These are phyloP conservation scores for Ginglymostoma cirratum DNA, from an alignment of 2,113 vertebrate species.

Conservation along the genomic window DNA sequence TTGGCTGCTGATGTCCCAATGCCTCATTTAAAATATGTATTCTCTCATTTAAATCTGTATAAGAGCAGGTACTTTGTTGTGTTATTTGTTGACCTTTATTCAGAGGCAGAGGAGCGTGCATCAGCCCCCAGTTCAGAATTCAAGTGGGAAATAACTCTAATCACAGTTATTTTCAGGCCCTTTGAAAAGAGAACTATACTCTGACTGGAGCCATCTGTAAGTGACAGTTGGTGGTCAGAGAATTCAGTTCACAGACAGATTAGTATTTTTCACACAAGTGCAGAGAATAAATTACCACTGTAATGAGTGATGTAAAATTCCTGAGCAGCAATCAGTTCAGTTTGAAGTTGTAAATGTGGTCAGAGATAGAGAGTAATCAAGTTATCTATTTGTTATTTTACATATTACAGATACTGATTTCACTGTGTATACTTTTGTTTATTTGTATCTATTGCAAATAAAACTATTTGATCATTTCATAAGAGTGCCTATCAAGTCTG, in stretches of 20 bases:
- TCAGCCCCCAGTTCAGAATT: too few species aligned
- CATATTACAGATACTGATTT: not conserved
- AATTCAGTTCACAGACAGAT: not conserved
- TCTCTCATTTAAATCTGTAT: not conserved
- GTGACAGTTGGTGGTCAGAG: not conserved
- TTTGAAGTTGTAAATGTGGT: not conserved
- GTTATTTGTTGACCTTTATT: not conserved
- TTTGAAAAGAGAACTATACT: not conserved
- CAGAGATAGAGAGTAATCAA: not conserved
- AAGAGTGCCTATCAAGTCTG: not conserved
- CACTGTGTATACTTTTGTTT: not conserved
- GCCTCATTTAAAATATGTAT: not conserved
- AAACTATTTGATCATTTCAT: not conserved
- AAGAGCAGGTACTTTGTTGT: not conserved
- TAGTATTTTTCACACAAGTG: too few species aligned
- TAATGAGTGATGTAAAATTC: not conserved
- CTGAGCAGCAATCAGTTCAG: not conserved
- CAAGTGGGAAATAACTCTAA: too few species aligned
- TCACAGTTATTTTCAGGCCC: too few species aligned
- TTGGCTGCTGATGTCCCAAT: not conserved
- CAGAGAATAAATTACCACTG: not conserved
- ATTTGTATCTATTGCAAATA: not conserved
- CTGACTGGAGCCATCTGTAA: not conserved
- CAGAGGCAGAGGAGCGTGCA: not conserved
- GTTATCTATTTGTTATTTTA: not conserved